These are phyloP conservation scores for Andrena cerasifolii DNA, from an alignment of 1,140 invertebrate species.

Conservation along the genomic window DNA sequence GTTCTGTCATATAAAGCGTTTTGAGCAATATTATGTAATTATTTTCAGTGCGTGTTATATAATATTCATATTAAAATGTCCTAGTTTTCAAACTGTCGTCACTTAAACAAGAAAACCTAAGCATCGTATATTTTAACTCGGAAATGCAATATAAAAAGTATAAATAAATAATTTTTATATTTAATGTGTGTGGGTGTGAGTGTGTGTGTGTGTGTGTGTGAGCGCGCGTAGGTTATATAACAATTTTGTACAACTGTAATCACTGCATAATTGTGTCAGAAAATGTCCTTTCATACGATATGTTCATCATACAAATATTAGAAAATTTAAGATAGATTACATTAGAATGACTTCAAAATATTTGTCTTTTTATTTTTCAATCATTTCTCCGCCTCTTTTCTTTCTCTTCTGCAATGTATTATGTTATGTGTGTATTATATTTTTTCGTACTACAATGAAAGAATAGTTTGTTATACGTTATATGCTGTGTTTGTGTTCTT, in stretches of 20 bases:
- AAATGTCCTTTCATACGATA: conserved; percentile 10
- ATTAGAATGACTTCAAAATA: neutral
- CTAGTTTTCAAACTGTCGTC: conserved; percentile 34
- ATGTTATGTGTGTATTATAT: neutral
- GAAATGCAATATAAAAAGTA: conserved; percentile 38
- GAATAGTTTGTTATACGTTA: conserved; percentile 9
- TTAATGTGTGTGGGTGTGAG: too few species aligned
- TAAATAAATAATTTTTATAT: conserved; percentile 51
- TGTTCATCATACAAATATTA: conserved; percentile 8
- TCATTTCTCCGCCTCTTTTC: neutral
- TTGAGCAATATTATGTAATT: conserved; percentile 16
- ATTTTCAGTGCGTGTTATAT: neutral
- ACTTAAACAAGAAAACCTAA: conserved; percentile 17
- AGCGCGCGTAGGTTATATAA: conserved; percentile 31
- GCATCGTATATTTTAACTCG: conserved; percentile 29
- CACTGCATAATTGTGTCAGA: conserved; percentile 7
- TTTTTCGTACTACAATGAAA: conserved; percentile 7
- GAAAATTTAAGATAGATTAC: neutral
- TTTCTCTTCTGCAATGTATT: conserved; percentile 1
- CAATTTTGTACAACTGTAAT: conserved; percentile 40
- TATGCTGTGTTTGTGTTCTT: conserved; percentile 25
- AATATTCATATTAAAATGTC: conserved; percentile 22
- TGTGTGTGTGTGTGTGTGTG: too few species aligned
- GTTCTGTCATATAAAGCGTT: conserved; percentile 9
- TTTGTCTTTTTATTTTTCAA: conserved; percentile 11